Evolutionary conservation across 1,140 invertebrate genomes (phyloP).

Genomic region (Pseudomyrmex sp.): DNA sequence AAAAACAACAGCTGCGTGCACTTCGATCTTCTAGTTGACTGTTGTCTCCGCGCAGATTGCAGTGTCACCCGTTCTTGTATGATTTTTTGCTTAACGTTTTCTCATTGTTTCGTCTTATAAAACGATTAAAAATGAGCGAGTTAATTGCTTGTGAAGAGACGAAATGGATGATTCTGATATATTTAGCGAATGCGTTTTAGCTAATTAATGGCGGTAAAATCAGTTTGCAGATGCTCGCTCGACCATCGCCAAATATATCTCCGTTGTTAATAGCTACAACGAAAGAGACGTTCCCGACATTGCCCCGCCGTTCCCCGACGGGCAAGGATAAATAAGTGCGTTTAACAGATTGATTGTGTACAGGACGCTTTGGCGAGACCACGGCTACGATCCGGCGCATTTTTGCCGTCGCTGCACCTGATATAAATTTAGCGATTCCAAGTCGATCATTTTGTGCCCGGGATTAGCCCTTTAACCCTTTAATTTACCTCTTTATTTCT

Average conservation of each 20-base stretch:
- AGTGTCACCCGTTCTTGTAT: too few species aligned
- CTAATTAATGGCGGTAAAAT: conserved; percentile 35
- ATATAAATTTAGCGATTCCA: conserved; percentile 68
- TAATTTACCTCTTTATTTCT: conserved; percentile 30
- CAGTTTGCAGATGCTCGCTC: conserved; percentile 18
- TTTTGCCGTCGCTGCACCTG: conserved; percentile 63
- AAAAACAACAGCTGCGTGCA: background rate
- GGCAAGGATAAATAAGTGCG: conserved; percentile 76
- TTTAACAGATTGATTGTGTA: conserved; percentile 80
- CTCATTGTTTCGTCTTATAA: too few species aligned
- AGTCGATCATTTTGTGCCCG: conserved; percentile 53
- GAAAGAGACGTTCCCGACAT: conserved; percentile 43
- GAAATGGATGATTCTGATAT: background rate
- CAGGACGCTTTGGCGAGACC: conserved; percentile 77
- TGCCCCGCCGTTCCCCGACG: conserved; percentile 55
- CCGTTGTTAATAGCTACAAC: conserved; percentile 59
- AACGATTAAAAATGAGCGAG: too few species aligned
- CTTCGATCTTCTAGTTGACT: background rate
- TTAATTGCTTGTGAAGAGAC: too few species aligned
- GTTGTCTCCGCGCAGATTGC: too few species aligned
- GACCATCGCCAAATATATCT: conserved; percentile 74
- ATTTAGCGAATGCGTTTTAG: conserved; percentile 9
- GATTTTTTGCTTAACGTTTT: too few species aligned
- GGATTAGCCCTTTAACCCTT: background rate
- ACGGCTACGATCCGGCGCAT: conserved; percentile 56